Evolutionary conservation across 2,113 vertebrate genomes (phyloP), one percentile per base, ranked within the genome.

Genomic region (Synchiropus splendidus): DNA sequence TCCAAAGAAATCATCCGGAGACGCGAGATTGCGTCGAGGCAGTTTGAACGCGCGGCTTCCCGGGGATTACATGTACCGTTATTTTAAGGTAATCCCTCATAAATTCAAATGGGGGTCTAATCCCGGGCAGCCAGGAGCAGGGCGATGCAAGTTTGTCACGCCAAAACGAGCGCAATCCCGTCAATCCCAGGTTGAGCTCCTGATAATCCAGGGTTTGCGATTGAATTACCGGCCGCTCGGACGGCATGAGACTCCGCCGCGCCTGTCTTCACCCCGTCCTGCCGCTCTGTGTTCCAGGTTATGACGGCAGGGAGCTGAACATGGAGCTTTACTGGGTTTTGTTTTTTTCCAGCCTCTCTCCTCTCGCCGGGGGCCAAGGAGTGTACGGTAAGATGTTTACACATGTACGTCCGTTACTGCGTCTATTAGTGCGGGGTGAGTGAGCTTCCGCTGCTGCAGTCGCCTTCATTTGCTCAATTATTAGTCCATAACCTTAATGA

Each of bases 301-400:
- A 88, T 86, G 86, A 85, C 38, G 77, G 72, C 79, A 61, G 64
- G 61, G 72, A 79, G 75, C 64, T 88, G 77, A 88, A 83, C 70
- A 88, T 88, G 86, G 86, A 84, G 65, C 61, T 84, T 79, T 80
- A 84, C 61, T 88, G 85, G 86, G 84, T 88, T 78, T 74, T 88
- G 70, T 82, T 86, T 50, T 83, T 86, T 77, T 81, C 78, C 65
- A 69, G 82, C 55, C 46, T 79, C 52, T 78, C 66, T 42, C 71
- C 68, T 41, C 74, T 73, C 14, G 54, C 70, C 41, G 61, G 55
- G 71, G 74, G 78, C 39, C 86, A 88, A 79, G 86, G 86, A 59
- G 86, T 88, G 65, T 88, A 86, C 61, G 86, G 86, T 88, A 85
- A 83, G 83, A 67, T 48, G 16, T 60, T 60, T 48, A 45, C 43